phyloP scores from a whole-genome alignment of 2,113 vertebrate genomes.

The Dendropsophus ebraccatus region DNA sequence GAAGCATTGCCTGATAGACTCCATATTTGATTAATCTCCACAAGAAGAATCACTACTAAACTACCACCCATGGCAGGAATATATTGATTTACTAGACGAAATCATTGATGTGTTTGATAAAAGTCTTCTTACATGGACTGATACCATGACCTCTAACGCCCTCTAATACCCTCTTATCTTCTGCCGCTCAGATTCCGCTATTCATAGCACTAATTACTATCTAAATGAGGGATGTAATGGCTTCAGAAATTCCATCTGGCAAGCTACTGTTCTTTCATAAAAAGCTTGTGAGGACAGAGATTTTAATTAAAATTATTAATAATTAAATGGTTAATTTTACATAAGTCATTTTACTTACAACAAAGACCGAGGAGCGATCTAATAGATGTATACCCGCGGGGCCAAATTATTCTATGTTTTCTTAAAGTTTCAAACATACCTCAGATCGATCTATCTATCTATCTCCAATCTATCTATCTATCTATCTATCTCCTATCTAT shows the following conservation, averaged over 20 bases:
- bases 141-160: slow-evolving; percentile 23
- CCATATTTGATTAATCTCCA: neutral
- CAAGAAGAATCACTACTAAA: neutral
- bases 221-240: slow-evolving; percentile 50
- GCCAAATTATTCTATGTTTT: neutral
- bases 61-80: neutral
- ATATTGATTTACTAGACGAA: neutral
- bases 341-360: slow-evolving; percentile 11
- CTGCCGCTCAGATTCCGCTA: neutral
- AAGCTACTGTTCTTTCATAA: slow-evolving; percentile 26
- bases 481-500: too few relatives aligned
- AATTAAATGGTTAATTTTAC: slow-evolving; percentile 37
- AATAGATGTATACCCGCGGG: neutral
- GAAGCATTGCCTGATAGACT: neutral
- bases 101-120: neutral
- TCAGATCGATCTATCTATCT: too few relatives aligned
- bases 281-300: slow-evolving; percentile 42
- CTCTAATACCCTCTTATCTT: neutral
- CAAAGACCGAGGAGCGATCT: neutral
- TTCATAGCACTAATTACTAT: slow-evolving; percentile 48
- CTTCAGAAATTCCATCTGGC: slow-evolving; percentile 47
- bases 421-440: neutral
- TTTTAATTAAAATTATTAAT: slow-evolving; percentile 46
- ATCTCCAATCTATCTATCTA: too few relatives aligned
- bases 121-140: neutral